phyloP scores from a whole-genome alignment of 2,113 vertebrate species.

The Chaetura pelagica region DNA sequence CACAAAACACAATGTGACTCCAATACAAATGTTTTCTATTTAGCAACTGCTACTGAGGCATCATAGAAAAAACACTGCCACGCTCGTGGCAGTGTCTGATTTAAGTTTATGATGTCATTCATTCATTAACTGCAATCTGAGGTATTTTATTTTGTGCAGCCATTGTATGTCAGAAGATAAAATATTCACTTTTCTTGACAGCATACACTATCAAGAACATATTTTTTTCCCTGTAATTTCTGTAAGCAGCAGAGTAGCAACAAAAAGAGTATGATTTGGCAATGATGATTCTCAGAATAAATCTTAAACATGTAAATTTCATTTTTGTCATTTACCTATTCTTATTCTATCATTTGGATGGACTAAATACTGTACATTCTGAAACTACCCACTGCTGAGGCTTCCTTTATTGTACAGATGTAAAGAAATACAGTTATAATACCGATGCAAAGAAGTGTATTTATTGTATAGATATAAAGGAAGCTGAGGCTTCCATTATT shows the following conservation, averaged over 20 bases:
- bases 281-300: background rate
- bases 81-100: background rate
- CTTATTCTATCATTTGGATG: background rate
- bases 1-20: background rate
- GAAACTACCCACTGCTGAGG: background rate
- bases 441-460: too few relatives aligned
- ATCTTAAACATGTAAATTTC: background rate
- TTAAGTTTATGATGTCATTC: constrained; percentile 7
- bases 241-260: background rate
- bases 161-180: background rate
- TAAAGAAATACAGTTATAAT: background rate
- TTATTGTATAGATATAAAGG: too few relatives aligned
- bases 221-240: background rate
- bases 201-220: background rate
- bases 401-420: background rate
- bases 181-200: background rate
- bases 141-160: background rate
- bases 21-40: constrained; percentile 24
- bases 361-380: background rate
- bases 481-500: background rate
- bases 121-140: background rate
- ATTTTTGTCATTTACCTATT: background rate
- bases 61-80: background rate
- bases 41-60: background rate
- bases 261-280: background rate